phyloP scores from a whole-genome alignment of 37 sponge, comb jelly and placozoan genomes.

The Geodia barretti region DNA sequence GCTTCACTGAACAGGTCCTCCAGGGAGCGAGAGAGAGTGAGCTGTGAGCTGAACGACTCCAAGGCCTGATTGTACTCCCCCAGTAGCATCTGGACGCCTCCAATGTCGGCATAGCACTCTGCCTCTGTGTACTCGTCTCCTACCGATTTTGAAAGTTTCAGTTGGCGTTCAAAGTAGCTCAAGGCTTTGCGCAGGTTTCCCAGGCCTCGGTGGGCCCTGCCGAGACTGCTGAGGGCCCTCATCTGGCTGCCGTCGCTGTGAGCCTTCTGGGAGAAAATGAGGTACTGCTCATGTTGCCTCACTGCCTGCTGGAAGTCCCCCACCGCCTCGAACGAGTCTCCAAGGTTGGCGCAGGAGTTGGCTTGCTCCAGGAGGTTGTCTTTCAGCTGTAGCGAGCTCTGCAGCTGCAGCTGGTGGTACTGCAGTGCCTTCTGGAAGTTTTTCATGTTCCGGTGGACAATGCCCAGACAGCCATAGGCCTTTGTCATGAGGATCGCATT shows the following conservation, averaged over 20 bases:
- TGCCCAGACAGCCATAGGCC: conserved; percentile 84
- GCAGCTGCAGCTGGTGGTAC: conserved; percentile 75
- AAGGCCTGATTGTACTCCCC: conserved; percentile 70
- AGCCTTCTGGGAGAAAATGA: conserved; percentile 41
- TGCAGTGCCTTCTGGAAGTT: conserved; percentile 70
- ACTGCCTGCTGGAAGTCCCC: conserved; percentile 69
- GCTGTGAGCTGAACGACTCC: conserved; percentile 73
- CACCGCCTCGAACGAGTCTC: conserved; percentile 84
- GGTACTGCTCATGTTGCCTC: conserved; percentile 70
- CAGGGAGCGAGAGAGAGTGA: conserved; percentile 55
- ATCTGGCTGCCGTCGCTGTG: conserved; percentile 56
- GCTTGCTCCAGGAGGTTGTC: conserved; percentile 76
- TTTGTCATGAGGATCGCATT: conserved; percentile 70
- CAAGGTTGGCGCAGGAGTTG: conserved; percentile 84
- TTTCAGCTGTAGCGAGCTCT: conserved; percentile 42
- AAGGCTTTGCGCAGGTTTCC: conserved; percentile 73
- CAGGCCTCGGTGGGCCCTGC: conserved; percentile 74
- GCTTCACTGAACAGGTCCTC: conserved; percentile 75
- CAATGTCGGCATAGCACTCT: conserved; percentile 90
- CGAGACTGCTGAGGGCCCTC: conserved; percentile 77
- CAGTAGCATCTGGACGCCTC: conserved; percentile 70
- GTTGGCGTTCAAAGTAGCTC: conserved; percentile 66
- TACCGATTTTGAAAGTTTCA: conserved; percentile 57
- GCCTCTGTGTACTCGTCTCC: conserved; percentile 77
- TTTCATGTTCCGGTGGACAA: conserved; percentile 83